Percentiles rank a stretch among this genome's conserved stretches.
These are phyloP conservation scores for Trematomus bernacchii DNA, from an alignment of 2,797 vertebrate genomes.

Conservation along the genomic window DNA sequence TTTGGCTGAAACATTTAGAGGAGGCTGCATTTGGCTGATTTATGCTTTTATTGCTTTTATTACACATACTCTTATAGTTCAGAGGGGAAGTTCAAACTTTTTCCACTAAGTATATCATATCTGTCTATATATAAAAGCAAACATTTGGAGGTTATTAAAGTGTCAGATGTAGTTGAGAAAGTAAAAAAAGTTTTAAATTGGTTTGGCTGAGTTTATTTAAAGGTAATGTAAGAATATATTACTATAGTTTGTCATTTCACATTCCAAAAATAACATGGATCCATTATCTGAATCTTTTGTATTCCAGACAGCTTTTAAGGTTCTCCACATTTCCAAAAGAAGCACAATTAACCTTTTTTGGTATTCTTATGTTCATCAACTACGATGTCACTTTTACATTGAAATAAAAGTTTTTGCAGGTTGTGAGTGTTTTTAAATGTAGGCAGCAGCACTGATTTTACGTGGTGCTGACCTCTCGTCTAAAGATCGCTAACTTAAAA, in stretches of 20 bases:
- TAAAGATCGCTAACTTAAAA: slow-evolving; percentile 10
- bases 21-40: slow-evolving; percentile 38
- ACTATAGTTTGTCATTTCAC: slow-evolving; percentile 13
- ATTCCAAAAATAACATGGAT: background rate
- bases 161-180: slow-evolving; percentile 24
- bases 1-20: slow-evolving; percentile 25
- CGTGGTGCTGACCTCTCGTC: background rate
- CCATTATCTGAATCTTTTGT: slow-evolving; percentile 18
- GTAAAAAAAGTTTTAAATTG: slow-evolving; percentile 1
- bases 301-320: background rate
- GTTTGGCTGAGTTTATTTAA: slow-evolving; percentile 20
- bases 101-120: slow-evolving; percentile 1
- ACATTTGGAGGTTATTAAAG: slow-evolving; percentile 25
- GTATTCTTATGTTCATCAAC: slow-evolving; percentile 13
- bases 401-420: slow-evolving; percentile 1
- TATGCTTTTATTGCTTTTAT: slow-evolving; percentile 37
- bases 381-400: slow-evolving; percentile 10
- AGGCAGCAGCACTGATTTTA: background rate
- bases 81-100: slow-evolving; percentile 9
- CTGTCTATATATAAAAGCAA: no score
- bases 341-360: slow-evolving; percentile 2
- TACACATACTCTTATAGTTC: slow-evolving; percentile 22
- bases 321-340: slow-evolving; percentile 18
- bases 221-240: background rate
- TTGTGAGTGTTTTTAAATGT: background rate